Conservation (phyloP, 2,113 vertebrate species). For the Dromaius novaehollandiae region DNA sequence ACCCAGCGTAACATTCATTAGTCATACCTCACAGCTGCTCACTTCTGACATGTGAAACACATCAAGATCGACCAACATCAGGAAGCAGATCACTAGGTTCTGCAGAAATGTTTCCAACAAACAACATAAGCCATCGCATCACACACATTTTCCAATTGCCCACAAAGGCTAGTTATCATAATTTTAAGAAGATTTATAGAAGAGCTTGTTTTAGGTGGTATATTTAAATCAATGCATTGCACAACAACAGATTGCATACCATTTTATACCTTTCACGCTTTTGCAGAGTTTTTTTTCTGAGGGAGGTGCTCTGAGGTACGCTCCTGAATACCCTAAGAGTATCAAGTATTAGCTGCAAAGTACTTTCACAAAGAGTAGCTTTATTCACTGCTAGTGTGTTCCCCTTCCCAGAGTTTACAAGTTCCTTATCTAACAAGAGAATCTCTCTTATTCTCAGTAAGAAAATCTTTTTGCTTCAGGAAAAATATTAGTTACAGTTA, state of each 20-base stretch:
- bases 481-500: constrained; percentile 31
- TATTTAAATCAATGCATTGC: neutral
- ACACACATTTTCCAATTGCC: neutral
- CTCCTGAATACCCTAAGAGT: neutral
- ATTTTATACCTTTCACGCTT: neutral
- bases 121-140: neutral
- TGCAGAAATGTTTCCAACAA: neutral
- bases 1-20: neutral
- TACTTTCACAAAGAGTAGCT: neutral
- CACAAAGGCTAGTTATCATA: neutral
- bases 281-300: neutral
- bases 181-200: neutral
- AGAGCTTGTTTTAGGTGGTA: neutral
- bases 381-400: neutral
- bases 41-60: neutral
- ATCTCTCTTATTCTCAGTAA: neutral
- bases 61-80: neutral
- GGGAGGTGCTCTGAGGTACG: neutral
- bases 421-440: neutral
- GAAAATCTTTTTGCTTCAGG: constrained; percentile 4
- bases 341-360: neutral
- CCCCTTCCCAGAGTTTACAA: neutral
- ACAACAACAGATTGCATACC: neutral
- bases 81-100: neutral
- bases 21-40: neutral